Percentiles rank a stretch among this genome's conserved stretches.
These are phyloP conservation scores for Stratiolaelaps scimitus DNA, from an alignment of 1,140 invertebrate species.

Conservation along the genomic window DNA sequence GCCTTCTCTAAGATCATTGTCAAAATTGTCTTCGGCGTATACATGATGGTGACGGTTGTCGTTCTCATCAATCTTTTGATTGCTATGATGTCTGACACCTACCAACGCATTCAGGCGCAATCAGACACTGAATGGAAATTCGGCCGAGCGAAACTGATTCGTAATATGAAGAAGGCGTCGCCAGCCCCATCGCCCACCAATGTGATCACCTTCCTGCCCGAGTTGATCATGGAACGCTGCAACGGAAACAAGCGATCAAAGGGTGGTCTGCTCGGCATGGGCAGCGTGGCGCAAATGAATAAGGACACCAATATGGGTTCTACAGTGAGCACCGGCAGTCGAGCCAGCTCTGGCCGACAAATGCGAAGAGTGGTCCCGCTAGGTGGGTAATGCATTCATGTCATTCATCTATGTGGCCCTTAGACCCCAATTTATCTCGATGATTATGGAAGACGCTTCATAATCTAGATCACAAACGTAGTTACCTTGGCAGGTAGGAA, in stretches of 20 bases:
- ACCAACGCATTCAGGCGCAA: constrained; percentile 93
- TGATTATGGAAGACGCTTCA: too few species aligned
- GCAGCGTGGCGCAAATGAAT: constrained; percentile 16
- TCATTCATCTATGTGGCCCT: too few species aligned
- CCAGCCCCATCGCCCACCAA: constrained; percentile 94
- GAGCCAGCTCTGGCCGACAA: constrained; percentile 27
- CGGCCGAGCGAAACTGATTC: constrained; percentile 90
- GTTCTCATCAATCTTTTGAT: constrained; percentile 96
- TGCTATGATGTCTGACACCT: constrained; percentile 99
- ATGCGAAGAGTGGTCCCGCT: constrained; percentile 10
- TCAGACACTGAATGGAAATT: constrained; percentile 99
- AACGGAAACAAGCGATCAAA: constrained; percentile 13
- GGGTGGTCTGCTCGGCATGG: constrained; percentile 14
- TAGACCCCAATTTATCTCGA: too few species aligned
- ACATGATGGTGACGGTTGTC: constrained; percentile 93
- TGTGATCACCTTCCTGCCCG: constrained; percentile 58
- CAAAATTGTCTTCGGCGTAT: constrained; percentile 71
- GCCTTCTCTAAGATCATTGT: constrained; percentile 45
- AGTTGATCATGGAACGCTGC: constrained; percentile 30
- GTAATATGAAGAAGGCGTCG: constrained; percentile 95
- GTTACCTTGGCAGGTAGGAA: too few species aligned
- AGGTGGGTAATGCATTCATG: too few species aligned
- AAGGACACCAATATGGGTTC: constrained; percentile 23
- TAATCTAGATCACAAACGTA: too few species aligned
- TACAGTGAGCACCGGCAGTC: constrained; percentile 8